Percentiles rank a stretch among this genome's conserved stretches.
phyloP scores from a whole-genome alignment of 1,140 invertebrate genomes.

The Drosophila miranda region DNA sequence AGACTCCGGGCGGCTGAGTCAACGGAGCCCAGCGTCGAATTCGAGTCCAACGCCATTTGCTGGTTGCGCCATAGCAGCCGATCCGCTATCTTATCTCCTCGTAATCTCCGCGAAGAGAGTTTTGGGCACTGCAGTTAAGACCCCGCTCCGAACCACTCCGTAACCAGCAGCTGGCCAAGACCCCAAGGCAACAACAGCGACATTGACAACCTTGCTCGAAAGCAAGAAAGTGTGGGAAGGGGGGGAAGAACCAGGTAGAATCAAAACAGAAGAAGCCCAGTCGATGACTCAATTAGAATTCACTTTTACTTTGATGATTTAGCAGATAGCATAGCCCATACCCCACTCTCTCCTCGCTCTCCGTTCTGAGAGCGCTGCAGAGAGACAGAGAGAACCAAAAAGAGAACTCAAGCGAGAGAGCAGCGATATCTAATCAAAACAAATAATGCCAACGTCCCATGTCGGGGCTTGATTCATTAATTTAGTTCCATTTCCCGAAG shows the following conservation, averaged over 20 bases:
- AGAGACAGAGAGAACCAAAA: not conserved
- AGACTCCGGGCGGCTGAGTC: slow-evolving; percentile 12
- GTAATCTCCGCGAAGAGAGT: slow-evolving; percentile 11
- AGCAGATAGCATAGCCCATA: slow-evolving; percentile 28
- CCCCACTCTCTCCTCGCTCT: not conserved
- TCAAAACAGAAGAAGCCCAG: slow-evolving; percentile 23
- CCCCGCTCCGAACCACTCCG: not conserved
- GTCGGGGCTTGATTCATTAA: slow-evolving; percentile 65
- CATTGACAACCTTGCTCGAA: slow-evolving; percentile 49
- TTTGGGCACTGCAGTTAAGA: not conserved
- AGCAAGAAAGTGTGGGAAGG: slow-evolving; percentile 1
- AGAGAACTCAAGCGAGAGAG: not conserved
- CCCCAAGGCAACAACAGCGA: slow-evolving; percentile 7
- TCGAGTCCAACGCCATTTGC: slow-evolving; percentile 16
- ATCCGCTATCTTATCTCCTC: slow-evolving; percentile 28
- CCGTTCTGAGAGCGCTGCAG: not conserved
- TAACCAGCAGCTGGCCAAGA: slow-evolving; percentile 21
- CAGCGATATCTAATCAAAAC: slow-evolving; percentile 75
- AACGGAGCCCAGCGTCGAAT: slow-evolving; percentile 1
- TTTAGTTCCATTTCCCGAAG: slow-evolving; percentile 46
- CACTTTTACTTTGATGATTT: slow-evolving; percentile 54
- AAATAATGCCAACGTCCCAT: slow-evolving; percentile 59
- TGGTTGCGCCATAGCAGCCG: slow-evolving; percentile 20
- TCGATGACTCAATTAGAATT: slow-evolving; percentile 67
- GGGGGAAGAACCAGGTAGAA: not conserved